Evolutionary conservation across 2,888 invertebrate species (phyloP).

Genomic region (Aphidoletes aphidimyza): DNA sequence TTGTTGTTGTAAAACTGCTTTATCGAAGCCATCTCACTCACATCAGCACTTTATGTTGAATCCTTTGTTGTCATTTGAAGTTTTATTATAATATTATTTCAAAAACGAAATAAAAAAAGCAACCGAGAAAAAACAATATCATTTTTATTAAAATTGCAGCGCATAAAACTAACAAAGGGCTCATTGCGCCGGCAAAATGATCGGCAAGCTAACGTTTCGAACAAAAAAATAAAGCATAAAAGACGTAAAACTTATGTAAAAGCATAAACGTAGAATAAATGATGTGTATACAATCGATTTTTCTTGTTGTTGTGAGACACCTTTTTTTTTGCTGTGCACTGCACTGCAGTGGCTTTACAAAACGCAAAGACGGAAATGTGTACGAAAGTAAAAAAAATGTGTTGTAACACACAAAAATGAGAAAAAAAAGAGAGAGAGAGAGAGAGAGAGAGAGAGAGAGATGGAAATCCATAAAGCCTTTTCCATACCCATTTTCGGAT

Average conservation of each 20-base stretch:
- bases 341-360: neutral
- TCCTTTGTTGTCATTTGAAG: no score
- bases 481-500: neutral
- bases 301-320: neutral
- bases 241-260: neutral
- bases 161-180: neutral
- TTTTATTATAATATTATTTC: no score
- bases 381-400: neutral
- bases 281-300: neutral
- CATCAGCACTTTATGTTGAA: no score
- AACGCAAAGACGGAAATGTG: neutral
- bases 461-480: neutral
- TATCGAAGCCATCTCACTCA: no score
- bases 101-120: no score
- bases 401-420: neutral
- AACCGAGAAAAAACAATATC: no score
- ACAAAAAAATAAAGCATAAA: neutral
- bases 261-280: neutral
- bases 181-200: no score
- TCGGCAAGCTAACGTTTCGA: no score
- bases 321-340: neutral
- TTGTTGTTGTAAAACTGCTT: no score
- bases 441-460: no score
- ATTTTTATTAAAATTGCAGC: no score
- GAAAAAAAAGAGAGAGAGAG: neutral